These are phyloP conservation scores for Leptopilina clavipes DNA, from an alignment of 1,140 invertebrate genomes.

Conservation along the genomic window DNA sequence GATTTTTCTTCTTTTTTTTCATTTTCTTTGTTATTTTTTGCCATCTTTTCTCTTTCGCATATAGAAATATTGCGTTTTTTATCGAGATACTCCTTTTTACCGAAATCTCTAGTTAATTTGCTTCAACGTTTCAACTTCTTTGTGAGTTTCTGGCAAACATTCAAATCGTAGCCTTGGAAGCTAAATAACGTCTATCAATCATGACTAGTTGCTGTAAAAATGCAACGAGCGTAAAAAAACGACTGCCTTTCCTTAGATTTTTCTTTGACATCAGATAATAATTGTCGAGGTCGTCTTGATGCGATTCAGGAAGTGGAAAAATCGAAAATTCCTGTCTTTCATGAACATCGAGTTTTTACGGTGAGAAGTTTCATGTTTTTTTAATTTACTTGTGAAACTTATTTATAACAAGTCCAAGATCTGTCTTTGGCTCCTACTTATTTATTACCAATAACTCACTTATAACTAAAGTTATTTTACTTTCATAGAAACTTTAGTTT, in stretches of 20 bases:
- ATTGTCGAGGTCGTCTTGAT: not conserved
- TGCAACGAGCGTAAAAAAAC: not conserved
- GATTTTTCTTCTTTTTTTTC: not conserved
- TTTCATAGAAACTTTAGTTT: too few relatives aligned
- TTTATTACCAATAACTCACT: too few relatives aligned
- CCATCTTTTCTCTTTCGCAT: not conserved
- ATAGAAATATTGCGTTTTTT: too few relatives aligned
- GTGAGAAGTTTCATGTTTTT: not conserved
- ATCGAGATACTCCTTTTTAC: not conserved
- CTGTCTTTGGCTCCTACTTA: too few relatives aligned
- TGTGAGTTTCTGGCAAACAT: constrained; percentile 17
- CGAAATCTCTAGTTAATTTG: constrained; percentile 19
- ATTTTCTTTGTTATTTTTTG: not conserved
- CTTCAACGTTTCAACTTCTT: not conserved
- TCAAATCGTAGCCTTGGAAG: constrained; percentile 1
- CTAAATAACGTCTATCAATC: constrained; percentile 26
- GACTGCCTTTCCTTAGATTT: constrained; percentile 19
- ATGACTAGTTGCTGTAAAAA: constrained; percentile 20
- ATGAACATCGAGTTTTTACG: constrained; percentile 13
- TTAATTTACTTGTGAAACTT: not conserved
- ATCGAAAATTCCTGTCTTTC: constrained; percentile 3
- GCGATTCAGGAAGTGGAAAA: constrained; percentile 22
- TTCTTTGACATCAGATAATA: constrained; percentile 30
- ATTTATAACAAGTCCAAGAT: not conserved
- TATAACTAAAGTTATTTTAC: too few relatives aligned